Base-by-base conservation (phyloP, 2,888 invertebrate genomes). In the Eupithecia centaureata region DNA sequence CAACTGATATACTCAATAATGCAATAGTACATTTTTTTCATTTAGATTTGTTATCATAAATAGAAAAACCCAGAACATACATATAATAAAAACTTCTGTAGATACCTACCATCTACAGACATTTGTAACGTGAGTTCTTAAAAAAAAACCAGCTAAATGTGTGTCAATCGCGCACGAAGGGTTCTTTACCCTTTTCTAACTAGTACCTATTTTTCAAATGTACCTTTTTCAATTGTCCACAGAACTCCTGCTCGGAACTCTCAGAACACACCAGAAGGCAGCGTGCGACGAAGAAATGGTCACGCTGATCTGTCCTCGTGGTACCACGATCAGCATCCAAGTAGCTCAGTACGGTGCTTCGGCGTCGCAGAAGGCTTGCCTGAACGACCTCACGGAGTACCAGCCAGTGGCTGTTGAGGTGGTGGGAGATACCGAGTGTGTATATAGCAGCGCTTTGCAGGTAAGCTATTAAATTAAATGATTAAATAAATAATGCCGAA, bases 241-340 rank as follows among this genome's bases (percentile, higher is more conserved):
- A 99, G 99, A 97, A 85, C 94, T 98, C 76, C 95, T 99, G 79
- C 96, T 97, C 81, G 98, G 98, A 77, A 98, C 98, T 33, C 94
- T 99, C 79, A 95, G 97, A 82, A 98, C 98, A 57, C 98, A 98
- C 90, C 97, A 98, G 85, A 95, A 96, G 75, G 97, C 97, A 60
- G 97, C 97, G 62, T 99, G 99, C 91, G 98, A 98, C 91, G 97
- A 97, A 73, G 97, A 98, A 83, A 95, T 95, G 86, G 96, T 99
- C 86, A 95, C 96, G 60, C 94, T 99, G 72, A 96, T 96, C 83
- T 99, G 99, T 89, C 98, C 99, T 32, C 94, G 96, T 58, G 97
- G 97, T 63, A 99, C 99, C 42, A 97, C 97, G 80, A 98, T 99
- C 85, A 96, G 96, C 79, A 97, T 98, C 77, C 97, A 97, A 78